Conservation (phyloP, 2,888 invertebrate genomes). For the Penaeus monodon region DNA sequence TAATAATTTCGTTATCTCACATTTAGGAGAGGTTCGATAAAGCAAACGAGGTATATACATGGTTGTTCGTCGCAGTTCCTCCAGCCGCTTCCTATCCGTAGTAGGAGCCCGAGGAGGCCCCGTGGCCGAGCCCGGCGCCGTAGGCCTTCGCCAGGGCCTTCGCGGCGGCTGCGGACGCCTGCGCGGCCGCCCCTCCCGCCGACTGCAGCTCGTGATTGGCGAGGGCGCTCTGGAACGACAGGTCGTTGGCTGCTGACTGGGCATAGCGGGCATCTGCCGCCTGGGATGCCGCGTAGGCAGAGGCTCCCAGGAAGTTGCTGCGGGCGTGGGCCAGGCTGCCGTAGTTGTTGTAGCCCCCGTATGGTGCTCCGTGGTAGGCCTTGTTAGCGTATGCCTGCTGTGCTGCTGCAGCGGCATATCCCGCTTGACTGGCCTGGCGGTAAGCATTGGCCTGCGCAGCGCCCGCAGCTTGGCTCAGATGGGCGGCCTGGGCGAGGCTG, state of each 20-base stretch:
- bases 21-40: too few species aligned
- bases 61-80: too few species aligned
- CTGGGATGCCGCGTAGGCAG: constrained; percentile 36
- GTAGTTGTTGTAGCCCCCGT: constrained; percentile 35
- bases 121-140: constrained; percentile 9
- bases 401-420: constrained; percentile 35
- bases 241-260: constrained; percentile 33
- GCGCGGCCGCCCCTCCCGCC: constrained; percentile 32
- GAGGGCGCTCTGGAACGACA: constrained; percentile 37
- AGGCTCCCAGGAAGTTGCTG: constrained; percentile 36
- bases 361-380: constrained; percentile 20
- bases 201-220: constrained; percentile 43
- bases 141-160: constrained; percentile 40
- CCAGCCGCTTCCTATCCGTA: too few species aligned
- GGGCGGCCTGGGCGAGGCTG: constrained; percentile 16
- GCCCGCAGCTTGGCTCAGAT: constrained; percentile 29
- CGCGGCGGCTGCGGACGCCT: constrained; percentile 37
- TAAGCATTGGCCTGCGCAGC: constrained; percentile 49
- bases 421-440: constrained; percentile 41
- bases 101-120: not conserved
- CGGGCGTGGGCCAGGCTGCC: constrained; percentile 22
- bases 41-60: too few species aligned
- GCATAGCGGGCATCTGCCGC: constrained; percentile 45
- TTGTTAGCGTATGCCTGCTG: constrained; percentile 32
- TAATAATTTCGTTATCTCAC: too few species aligned